A percentile compares a stretch with the other conserved stretches of the same genome.
Conservation (phyloP, 2,797 vertebrate species). For the Eulemur albifrons region DNA sequence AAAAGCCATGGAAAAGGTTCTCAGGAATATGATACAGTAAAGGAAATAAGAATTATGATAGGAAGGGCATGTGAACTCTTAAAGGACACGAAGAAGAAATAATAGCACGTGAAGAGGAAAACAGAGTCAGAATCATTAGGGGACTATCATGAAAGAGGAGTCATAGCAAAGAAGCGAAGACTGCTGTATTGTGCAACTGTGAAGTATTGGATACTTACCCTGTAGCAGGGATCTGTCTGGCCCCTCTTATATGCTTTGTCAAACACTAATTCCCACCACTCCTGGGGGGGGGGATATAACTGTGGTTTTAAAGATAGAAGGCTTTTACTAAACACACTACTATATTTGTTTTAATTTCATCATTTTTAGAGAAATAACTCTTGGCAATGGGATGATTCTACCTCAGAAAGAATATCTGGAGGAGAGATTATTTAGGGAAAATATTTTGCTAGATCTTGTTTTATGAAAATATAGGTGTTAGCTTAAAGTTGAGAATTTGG, state of each 20-base stretch:
- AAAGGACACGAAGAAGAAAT: not conserved
- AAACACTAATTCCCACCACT: not conserved
- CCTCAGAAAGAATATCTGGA: not conserved
- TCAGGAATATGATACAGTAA: not conserved
- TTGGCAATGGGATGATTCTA: not conserved
- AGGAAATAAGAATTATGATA: not conserved
- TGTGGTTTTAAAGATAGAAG: not conserved
- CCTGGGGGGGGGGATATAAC: not conserved
- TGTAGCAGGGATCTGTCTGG: not conserved
- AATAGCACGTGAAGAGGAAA: not conserved
- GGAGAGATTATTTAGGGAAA: not conserved
- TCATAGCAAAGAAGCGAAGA: not conserved
- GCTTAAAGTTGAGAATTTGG: not conserved
- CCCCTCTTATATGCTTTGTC: not conserved
- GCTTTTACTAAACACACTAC: not conserved
- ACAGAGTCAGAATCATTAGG: not conserved
- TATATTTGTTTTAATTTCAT: not conserved
- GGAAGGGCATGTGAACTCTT: not conserved
- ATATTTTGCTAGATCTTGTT: not conserved
- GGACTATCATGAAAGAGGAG: not conserved
- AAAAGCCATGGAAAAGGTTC: not conserved
- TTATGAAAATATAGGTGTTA: not conserved
- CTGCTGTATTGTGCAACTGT: rapidly evolving
- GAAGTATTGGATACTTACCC: not conserved
- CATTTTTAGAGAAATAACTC: not conserved